Base-by-base conservation (phyloP, 2,113 vertebrate genomes). In the Axis porcinus region DNA sequence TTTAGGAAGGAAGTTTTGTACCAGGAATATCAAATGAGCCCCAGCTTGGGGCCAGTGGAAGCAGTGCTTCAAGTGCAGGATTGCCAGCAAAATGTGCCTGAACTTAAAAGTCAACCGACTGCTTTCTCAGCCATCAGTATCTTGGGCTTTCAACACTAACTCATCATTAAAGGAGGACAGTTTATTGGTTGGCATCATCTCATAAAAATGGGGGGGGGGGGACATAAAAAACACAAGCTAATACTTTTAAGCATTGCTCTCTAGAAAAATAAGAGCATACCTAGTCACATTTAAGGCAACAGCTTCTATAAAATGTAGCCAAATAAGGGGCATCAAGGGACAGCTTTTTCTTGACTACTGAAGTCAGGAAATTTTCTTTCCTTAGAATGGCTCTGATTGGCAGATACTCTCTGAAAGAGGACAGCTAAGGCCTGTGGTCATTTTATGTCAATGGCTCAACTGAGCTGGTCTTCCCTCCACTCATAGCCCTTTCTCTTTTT, bases 341-440 rank as follows among this genome's bases (percentile, higher is more conserved):
- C 92, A 98, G 88, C 86, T 82, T 97, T 81, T 97, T 94, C 36
- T 93, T 97, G 87, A 92, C 87, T 86, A 67, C 6, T 88, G 58
- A 89, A 97, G 89, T 92, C 84, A 74, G 81, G 36, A 93, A 91
- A 96, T 97, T 88, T 94, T 95, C 50, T 36, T 89, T 3, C 4
- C 92, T 94, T 15, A 64, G 94, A 83, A 91, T 16, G 43, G 2
- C 7, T 93, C 93, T 98, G 98, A 98, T 86, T 98, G 98, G 97
- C 98, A 98, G 97, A 89, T 81, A 93, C 94, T 98, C 97, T 97
- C 97, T 97, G 55, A 98, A 15, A 98, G n/a, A 96, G 96, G 97
- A 98, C 97, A 98, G 94, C 85, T 89, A 33, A 89, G 92, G 97
- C 98, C 98, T 97, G 95, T 96, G 98, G 98, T 97, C 95, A 95